Evolutionary conservation across 2,888 invertebrate species (phyloP).

Genomic region (Neoscelio sp.): DNA sequence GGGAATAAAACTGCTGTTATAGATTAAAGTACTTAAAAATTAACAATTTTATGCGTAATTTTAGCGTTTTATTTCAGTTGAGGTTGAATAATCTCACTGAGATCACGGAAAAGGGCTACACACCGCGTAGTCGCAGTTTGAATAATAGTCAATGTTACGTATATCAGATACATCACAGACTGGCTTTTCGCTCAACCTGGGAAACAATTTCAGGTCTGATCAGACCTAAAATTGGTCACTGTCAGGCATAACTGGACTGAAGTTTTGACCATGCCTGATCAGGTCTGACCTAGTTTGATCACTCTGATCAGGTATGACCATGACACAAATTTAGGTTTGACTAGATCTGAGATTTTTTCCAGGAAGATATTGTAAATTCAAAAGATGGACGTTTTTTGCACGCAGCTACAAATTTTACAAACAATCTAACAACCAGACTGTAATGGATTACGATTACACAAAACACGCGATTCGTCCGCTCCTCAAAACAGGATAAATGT

Average conservation of each 20-base stretch:
- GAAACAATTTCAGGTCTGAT: too few species aligned
- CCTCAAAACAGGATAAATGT: conserved; percentile 63
- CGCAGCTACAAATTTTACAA: conserved; percentile 29
- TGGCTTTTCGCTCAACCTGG: conserved; percentile 62
- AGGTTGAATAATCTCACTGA: conserved; percentile 67
- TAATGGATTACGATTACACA: conserved; percentile 40
- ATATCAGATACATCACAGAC: conserved; percentile 68
- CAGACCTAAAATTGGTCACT: too few species aligned
- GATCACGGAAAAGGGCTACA: conserved; percentile 30
- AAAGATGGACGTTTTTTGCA: conserved; percentile 66
- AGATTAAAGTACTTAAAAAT: too few species aligned
- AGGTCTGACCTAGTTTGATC: too few species aligned
- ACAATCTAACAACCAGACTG: conserved; percentile 51
- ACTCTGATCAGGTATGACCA: too few species aligned
- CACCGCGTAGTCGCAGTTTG: background rate
- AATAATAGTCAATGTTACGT: conserved; percentile 66
- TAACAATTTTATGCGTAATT: conserved; percentile 41
- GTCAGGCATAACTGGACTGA: too few species aligned
- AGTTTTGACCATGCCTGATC: too few species aligned
- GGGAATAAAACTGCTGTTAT: conserved; percentile 18
- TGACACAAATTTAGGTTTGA: too few species aligned
- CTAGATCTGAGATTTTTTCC: too few species aligned
- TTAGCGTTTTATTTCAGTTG: conserved; percentile 50
- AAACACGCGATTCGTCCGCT: conserved; percentile 60
- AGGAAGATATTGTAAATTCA: conserved; percentile 61